A percentile compares a stretch with the other conserved stretches of the same genome.
phyloP scores from a whole-genome alignment of 2,113 vertebrate species.

The Solenodon paradoxus region DNA sequence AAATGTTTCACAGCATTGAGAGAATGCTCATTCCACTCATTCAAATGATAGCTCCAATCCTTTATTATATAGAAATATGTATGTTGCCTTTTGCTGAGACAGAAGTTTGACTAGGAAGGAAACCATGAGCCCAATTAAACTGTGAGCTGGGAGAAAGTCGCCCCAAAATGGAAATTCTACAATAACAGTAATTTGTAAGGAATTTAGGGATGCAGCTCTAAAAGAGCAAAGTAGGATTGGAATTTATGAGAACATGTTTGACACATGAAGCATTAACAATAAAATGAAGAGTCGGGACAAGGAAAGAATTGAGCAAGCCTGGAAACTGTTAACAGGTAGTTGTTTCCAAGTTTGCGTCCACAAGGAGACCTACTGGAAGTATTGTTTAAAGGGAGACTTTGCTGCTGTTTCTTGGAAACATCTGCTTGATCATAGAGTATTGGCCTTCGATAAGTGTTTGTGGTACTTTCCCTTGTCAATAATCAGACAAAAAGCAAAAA shows the following conservation, averaged over 20 bases:
- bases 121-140: neutral
- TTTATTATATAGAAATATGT: neutral
- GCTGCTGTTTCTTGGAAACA: neutral
- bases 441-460: accelerated
- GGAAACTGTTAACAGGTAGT: neutral
- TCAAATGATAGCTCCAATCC: neutral
- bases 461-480: neutral
- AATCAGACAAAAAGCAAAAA: neutral
- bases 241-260: neutral
- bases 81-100: neutral
- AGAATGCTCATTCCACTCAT: neutral
- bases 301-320: neutral
- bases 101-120: neutral
- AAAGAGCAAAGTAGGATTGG: neutral
- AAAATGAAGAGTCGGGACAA: neutral
- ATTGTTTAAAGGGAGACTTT: neutral
- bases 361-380: neutral
- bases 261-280: neutral
- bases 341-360: neutral
- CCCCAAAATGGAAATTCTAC: neutral
- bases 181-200: neutral
- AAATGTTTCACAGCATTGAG: neutral
- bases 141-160: neutral
- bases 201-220: neutral
- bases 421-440: no score